Evolutionary conservation across 2,888 invertebrate species (phyloP).

Genomic region (Oxystoma pomonae): DNA sequence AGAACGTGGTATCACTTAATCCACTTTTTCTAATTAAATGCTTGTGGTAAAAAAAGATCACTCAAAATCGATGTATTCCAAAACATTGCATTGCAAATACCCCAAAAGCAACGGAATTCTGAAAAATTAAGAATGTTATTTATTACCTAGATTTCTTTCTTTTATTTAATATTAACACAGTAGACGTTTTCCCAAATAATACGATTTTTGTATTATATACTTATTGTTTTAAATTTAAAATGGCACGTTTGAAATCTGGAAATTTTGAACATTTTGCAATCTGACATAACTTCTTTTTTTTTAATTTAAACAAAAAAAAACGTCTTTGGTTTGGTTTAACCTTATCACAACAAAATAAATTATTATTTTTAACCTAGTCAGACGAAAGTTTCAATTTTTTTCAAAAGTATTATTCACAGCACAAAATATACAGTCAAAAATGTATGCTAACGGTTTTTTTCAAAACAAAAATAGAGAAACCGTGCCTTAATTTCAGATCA

Average conservation of each 20-base stretch:
- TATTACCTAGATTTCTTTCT: not conserved
- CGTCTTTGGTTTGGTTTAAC: conserved; percentile 49
- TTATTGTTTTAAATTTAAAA: conserved; percentile 29
- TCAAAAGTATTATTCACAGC: conserved; percentile 44
- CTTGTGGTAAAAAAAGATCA: no score
- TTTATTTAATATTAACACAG: not conserved
- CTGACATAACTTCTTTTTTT: not conserved
- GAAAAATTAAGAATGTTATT: no score
- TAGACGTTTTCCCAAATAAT: not conserved
- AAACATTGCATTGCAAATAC: no score
- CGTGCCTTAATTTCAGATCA: conserved; percentile 40
- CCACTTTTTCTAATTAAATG: no score
- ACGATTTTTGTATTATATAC: not conserved
- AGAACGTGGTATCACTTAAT: no score
- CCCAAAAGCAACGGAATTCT: no score
- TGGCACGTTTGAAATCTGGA: conserved; percentile 36
- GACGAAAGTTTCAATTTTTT: conserved; percentile 39
- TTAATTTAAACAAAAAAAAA: conserved; percentile 18
- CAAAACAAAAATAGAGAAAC: no score
- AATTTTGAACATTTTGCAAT: conserved; percentile 7
- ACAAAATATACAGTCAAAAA: conserved; percentile 48
- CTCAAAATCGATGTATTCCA: no score
- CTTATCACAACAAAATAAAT: conserved; percentile 47
- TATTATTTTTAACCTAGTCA: conserved; percentile 44
- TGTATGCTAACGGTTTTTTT: conserved; percentile 36